Evolutionary conservation across 2,888 invertebrate genomes (phyloP).

Genomic region (Baronia brevicornis): DNA sequence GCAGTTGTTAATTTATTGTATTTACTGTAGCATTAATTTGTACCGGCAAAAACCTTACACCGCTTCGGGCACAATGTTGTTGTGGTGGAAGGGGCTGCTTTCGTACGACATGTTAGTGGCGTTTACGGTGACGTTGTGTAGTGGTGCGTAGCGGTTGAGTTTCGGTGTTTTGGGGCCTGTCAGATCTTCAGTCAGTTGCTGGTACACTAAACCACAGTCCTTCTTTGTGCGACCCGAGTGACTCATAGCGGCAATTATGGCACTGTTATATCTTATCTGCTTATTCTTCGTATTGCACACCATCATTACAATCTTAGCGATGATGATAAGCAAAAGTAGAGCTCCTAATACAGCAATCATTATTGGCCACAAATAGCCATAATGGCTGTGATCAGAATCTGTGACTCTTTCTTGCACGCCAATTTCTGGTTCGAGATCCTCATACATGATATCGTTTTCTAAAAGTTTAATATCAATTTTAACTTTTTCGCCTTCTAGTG

Average conservation of each 20-base stretch:
- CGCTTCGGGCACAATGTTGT: slow-evolving; percentile 77
- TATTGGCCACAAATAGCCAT: slow-evolving; percentile 75
- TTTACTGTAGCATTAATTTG: slow-evolving; percentile 40
- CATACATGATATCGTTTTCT: slow-evolving; percentile 44
- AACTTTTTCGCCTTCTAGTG: slow-evolving; percentile 30
- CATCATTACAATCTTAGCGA: slow-evolving; percentile 69
- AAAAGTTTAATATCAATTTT: slow-evolving; percentile 51
- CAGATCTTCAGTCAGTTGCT: slow-evolving; percentile 85
- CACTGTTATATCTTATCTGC: slow-evolving; percentile 67
- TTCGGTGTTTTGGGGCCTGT: slow-evolving; percentile 81
- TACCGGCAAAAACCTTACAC: slow-evolving; percentile 60
- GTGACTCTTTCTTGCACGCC: slow-evolving; percentile 45
- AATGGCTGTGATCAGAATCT: slow-evolving; percentile 57
- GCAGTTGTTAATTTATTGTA: slow-evolving; percentile 57
- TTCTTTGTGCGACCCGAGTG: slow-evolving; percentile 76
- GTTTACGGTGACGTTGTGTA: slow-evolving; percentile 64
- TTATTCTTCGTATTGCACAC: slow-evolving; percentile 48
- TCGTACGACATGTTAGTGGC: slow-evolving; percentile 73
- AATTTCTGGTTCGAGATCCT: slow-evolving; percentile 42
- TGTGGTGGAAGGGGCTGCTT: slow-evolving; percentile 78
- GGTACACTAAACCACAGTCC: slow-evolving; percentile 85
- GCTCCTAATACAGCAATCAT: slow-evolving; percentile 76
- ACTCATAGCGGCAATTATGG: slow-evolving; percentile 72
- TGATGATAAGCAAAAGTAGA: slow-evolving; percentile 68
- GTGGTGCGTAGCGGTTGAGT: slow-evolving; percentile 78